Evolutionary conservation across 2,888 invertebrate species (phyloP).

Genomic region (Drosophila subsilvestris): DNA sequence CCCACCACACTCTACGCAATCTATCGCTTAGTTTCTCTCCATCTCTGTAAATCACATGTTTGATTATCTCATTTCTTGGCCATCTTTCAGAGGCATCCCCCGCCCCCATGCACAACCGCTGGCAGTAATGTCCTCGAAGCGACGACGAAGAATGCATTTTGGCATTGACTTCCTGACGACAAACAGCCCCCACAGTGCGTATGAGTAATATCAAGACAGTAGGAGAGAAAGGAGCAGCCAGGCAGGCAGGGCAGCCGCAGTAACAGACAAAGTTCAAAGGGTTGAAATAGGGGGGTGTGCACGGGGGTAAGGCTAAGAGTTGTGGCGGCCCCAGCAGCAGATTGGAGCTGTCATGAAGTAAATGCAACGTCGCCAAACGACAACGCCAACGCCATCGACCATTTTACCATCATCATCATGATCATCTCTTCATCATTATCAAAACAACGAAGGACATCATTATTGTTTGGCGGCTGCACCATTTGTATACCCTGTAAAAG

Average conservation of each 20-base stretch:
- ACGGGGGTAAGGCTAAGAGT: background rate
- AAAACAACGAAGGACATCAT: background rate
- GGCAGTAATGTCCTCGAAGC: constrained; percentile 53
- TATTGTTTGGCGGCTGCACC: constrained; percentile 34
- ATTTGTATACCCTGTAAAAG: constrained; percentile 66
- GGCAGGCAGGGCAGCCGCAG: background rate
- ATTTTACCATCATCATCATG: constrained; percentile 32
- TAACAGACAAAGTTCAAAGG: constrained; percentile 24
- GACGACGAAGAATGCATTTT: constrained; percentile 37
- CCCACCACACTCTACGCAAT: background rate
- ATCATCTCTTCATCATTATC: constrained; percentile 17
- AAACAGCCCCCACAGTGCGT: constrained; percentile 63
- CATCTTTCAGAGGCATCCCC: constrained; percentile 24
- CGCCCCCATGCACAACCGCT: background rate
- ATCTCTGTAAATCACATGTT: constrained; percentile 45
- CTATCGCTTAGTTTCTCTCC: background rate
- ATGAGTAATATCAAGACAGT: constrained; percentile 70
- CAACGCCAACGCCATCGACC: constrained; percentile 59
- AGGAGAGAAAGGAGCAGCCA: background rate
- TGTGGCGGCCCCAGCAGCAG: constrained; percentile 3
- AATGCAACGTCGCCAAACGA: constrained; percentile 49
- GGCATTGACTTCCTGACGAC: constrained; percentile 53
- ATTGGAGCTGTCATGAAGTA: constrained; percentile 58
- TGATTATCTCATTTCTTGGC: constrained; percentile 67
- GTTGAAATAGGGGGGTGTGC: background rate